A percentile compares a stretch with the other conserved stretches of the same genome.
Evolutionary conservation across 2,888 invertebrate genomes (phyloP).

Genomic region (Rhagonycha fulva): DNA sequence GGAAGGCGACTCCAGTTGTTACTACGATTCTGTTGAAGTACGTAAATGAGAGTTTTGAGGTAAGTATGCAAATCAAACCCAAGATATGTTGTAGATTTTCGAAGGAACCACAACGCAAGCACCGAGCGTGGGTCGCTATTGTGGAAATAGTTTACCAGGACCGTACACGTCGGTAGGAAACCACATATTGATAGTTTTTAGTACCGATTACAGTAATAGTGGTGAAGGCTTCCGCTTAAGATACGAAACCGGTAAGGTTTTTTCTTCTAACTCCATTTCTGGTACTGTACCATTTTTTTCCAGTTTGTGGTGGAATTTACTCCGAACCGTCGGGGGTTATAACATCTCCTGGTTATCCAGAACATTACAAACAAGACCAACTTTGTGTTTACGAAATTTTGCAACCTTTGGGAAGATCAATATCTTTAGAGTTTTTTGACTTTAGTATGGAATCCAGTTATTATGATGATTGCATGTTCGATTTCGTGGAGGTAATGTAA

Average conservation of each 20-base stretch:
- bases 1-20: slow-evolving; percentile 64
- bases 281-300: background rate
- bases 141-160: slow-evolving; percentile 69
- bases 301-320: slow-evolving; percentile 70
- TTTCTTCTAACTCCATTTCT: background rate
- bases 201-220: slow-evolving; percentile 59
- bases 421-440: slow-evolving; percentile 67
- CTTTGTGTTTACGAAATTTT: slow-evolving; percentile 72
- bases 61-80: background rate
- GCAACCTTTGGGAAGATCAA: slow-evolving; percentile 66
- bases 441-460: slow-evolving; percentile 64
- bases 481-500: slow-evolving; percentile 17
- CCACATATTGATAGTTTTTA: slow-evolving; percentile 64
- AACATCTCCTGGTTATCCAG: slow-evolving; percentile 77
- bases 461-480: slow-evolving; percentile 32
- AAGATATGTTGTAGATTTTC: slow-evolving; percentile 60
- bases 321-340: slow-evolving; percentile 65
- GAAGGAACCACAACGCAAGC: slow-evolving; percentile 67
- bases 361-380: slow-evolving; percentile 64
- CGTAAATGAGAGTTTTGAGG: background rate
- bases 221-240: slow-evolving; percentile 63
- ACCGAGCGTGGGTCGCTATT: slow-evolving; percentile 72
- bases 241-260: slow-evolving; percentile 63
- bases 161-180: slow-evolving; percentile 62
- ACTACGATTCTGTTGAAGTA: slow-evolving; percentile 69